Evolutionary conservation across 2,888 invertebrate genomes (phyloP).

Genomic region (Muschampia plurimacula): DNA sequence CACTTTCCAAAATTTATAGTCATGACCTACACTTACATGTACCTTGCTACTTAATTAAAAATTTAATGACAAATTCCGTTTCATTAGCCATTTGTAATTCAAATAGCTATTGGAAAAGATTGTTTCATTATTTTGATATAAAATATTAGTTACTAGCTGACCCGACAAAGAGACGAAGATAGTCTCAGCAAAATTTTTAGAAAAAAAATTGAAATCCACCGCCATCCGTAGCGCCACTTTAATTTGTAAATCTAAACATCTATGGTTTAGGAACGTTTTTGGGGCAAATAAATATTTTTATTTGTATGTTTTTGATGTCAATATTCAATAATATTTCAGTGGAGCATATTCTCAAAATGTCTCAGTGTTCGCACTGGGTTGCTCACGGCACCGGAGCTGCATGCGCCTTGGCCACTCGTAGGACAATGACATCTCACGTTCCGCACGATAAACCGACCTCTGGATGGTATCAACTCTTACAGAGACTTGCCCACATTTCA

Average conservation of each 20-base stretch:
- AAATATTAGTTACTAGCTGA: no score
- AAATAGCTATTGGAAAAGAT: neutral
- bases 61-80: neutral
- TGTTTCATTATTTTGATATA: no score
- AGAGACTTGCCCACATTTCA: constrained; percentile 43
- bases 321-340: neutral
- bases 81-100: neutral
- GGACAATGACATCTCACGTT: constrained; percentile 84
- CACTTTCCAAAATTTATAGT: neutral
- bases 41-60: neutral
- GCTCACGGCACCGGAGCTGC: constrained; percentile 5
- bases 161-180: no score
- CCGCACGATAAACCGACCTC: constrained; percentile 80
- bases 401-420: constrained; percentile 60
- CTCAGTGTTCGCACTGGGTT: neutral
- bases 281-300: no score
- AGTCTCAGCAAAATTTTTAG: no score
- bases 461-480: constrained; percentile 73
- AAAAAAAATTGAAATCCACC: no score
- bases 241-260: no score
- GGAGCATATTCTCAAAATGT: neutral
- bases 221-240: no score
- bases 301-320: no score
- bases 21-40: neutral
- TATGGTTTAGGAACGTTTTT: no score